Evolutionary conservation across 1,140 invertebrate genomes (phyloP).

Genomic region (Apis laboriosa): DNA sequence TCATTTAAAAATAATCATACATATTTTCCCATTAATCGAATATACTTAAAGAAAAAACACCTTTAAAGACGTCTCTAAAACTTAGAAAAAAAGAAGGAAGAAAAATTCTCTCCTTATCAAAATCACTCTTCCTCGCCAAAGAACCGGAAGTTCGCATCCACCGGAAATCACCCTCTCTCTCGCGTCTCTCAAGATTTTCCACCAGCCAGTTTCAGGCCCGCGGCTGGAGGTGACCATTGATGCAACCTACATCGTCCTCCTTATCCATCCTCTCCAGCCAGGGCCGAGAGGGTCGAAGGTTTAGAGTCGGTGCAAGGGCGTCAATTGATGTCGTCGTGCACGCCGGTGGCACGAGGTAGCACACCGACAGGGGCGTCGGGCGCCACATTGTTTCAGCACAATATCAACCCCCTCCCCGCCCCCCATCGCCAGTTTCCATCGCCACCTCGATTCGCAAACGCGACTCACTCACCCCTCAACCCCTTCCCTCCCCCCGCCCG

Average conservation of each 20-base stretch:
- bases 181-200: neutral
- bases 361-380: slow-evolving; percentile 62
- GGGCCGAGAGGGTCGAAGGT: slow-evolving; percentile 3
- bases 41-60: too few species aligned
- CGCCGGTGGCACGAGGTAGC: slow-evolving; percentile 60
- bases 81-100: neutral
- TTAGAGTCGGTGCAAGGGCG: slow-evolving; percentile 56
- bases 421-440: slow-evolving; percentile 26
- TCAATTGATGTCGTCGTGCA: slow-evolving; percentile 68
- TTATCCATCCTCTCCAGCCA: slow-evolving; percentile 57
- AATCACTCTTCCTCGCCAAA: neutral
- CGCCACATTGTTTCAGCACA: slow-evolving; percentile 69
- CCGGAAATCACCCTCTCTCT: neutral
- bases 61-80: neutral
- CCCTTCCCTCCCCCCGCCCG: slow-evolving; percentile 15
- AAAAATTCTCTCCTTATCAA: neutral
- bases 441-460: slow-evolving; percentile 42
- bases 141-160: neutral
- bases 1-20: too few species aligned
- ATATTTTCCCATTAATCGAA: too few species aligned
- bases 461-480: neutral
- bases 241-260: slow-evolving; percentile 53
- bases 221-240: slow-evolving; percentile 50
- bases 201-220: neutral
- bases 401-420: slow-evolving; percentile 39